Evolutionary conservation across 2,888 invertebrate species (phyloP).

Genomic region (Euplexia lucipara): DNA sequence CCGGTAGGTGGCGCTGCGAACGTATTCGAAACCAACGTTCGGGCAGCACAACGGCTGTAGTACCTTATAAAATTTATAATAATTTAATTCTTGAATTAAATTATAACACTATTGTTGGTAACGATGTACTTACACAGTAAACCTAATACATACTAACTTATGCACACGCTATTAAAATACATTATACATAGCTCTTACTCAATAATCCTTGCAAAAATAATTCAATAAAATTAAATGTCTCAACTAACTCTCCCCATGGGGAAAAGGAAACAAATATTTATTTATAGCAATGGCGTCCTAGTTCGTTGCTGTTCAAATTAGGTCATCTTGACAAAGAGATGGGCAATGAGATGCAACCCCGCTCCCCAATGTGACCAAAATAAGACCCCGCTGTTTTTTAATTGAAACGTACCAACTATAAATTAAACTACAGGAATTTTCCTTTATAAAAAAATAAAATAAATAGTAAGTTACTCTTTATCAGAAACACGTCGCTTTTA

Average conservation of each 20-base stretch:
- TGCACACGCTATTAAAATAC: not conserved
- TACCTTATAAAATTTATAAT: no score
- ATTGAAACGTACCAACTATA: conserved; percentile 33
- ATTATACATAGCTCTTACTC: not conserved
- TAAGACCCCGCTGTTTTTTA: conserved; percentile 26
- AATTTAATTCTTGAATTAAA: no score
- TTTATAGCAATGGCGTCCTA: conserved; percentile 68
- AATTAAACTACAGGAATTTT: not conserved
- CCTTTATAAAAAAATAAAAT: not conserved
- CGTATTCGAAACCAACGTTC: no score
- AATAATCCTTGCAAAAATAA: not conserved
- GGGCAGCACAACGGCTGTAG: no score
- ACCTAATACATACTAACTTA: no score
- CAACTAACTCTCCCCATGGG: conserved; percentile 7
- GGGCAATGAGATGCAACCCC: conserved; percentile 74
- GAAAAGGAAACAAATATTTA: conserved; percentile 33
- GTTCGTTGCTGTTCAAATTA: conserved; percentile 70
- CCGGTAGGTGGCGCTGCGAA: no score
- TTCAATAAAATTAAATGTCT: conserved; percentile 15
- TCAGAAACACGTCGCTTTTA: not conserved
- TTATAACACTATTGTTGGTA: no score
- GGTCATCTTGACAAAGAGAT: conserved; percentile 77
- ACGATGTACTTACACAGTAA: no score
- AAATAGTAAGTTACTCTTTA: conserved; percentile 19
- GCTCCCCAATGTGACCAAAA: conserved; percentile 56